Base-by-base conservation (phyloP, 2,113 vertebrate genomes). In the Dipodomys spectabilis region DNA sequence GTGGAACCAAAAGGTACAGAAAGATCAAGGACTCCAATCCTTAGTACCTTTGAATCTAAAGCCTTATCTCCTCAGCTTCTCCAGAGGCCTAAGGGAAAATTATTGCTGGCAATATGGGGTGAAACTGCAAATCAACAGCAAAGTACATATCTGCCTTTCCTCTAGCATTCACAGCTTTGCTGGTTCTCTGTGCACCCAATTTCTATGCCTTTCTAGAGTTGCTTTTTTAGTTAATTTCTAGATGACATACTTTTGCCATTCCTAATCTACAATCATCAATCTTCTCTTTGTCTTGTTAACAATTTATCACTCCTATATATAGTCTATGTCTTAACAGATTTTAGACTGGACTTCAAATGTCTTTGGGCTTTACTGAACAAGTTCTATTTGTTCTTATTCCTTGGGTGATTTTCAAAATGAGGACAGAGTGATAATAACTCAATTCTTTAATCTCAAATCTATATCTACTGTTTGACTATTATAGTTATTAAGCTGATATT, bases 321-420 rank as follows among this genome's bases (percentile, higher is more conserved):
- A 80, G 49, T 62, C 19, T 28, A 53, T 20, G 25, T 32, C 23
- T 69, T 57, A 18, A 86, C 12, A 80, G n/a, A 39, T n/a, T 79
- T n/a, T 79, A 68, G 74, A 77, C 0, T 28, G 2, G 6, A 69
- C 10, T 78, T 62, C 79, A 82, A 4, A 6, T 67, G 18, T 65
- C 22, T 39, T 13, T 12, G 39, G 78, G 23, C 28, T 49, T 94
- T 65, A 84, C 7, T 35, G 32, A 83, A 86, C 28, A 39, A 39
- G 39, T 39, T 39, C 39, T 39, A 39, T 39, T 39, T 93, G n/a
- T 69, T 86, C 4, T 86, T 79, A 28, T 53, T 53, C 16, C 60
- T 88, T 88, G 15, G 44, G 9, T 91, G 57, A 35, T 88, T 94
- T 95, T 86, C 30, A 91, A 82, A 91, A 79, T 72, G 19, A 57